Percentiles rank a stretch among this genome's conserved stretches.
Evolutionary conservation across 2,888 invertebrate genomes (phyloP).

Genomic region (Brachylomia viminalis): DNA sequence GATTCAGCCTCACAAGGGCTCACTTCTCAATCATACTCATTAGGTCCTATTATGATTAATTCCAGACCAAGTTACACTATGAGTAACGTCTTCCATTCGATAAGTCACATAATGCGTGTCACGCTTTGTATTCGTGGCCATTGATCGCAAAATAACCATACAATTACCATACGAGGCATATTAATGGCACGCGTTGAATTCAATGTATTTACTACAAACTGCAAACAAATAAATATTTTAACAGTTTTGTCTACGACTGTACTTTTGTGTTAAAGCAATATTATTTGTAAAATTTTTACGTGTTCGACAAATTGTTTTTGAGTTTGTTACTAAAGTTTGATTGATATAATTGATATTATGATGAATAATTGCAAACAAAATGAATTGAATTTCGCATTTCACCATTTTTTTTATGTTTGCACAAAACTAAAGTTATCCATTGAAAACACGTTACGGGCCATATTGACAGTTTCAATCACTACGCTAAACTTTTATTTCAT

Average conservation of each 20-base stretch:
- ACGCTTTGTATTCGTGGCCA: constrained; percentile 48
- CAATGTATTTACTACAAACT: constrained; percentile 45
- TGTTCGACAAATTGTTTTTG: neutral
- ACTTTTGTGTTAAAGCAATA: neutral
- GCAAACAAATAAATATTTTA: constrained; percentile 27
- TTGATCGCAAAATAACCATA: constrained; percentile 63
- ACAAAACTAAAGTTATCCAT: neutral
- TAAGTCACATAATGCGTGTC: constrained; percentile 41
- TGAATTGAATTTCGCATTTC: neutral
- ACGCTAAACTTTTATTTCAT: neutral
- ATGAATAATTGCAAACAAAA: neutral
- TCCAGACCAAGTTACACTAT: neutral
- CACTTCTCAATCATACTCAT: constrained; percentile 4
- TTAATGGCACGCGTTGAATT: constrained; percentile 49
- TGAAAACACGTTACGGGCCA: neutral
- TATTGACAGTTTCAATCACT: neutral
- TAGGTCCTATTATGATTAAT: constrained; percentile 5
- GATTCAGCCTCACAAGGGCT: neutral
- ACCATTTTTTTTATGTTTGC: neutral
- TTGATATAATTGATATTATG: too few relatives aligned
- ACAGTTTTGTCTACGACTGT: constrained; percentile 28
- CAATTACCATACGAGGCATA: constrained; percentile 59
- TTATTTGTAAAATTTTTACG: constrained; percentile 11
- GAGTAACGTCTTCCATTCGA: constrained; percentile 22
- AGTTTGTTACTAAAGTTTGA: neutral